phyloP scores from a whole-genome alignment of 2,797 vertebrate species.

The Sibirionetta formosa region DNA sequence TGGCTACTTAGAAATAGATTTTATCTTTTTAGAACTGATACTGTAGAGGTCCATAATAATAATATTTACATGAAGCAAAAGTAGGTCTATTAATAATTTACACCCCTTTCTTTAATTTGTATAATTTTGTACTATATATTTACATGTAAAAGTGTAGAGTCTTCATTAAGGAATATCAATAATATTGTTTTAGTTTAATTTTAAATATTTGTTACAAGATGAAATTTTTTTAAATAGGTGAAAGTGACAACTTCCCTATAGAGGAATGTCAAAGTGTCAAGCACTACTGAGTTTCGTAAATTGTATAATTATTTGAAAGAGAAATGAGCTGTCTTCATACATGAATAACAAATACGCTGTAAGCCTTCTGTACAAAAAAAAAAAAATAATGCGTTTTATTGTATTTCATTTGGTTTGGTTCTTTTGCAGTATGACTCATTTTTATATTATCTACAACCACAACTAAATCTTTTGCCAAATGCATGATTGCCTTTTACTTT shows the following conservation, averaged over 20 bases:
- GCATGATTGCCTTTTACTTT: slow-evolving; percentile 92
- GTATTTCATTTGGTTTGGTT: slow-evolving; percentile 71
- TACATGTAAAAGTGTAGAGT: slow-evolving; percentile 84
- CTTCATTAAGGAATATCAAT: slow-evolving; percentile 83
- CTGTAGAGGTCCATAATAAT: slow-evolving; percentile 84
- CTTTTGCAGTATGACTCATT: slow-evolving; percentile 79
- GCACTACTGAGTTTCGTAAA: slow-evolving; percentile 76
- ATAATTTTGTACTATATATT: slow-evolving; percentile 88
- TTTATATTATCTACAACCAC: slow-evolving; percentile 85
- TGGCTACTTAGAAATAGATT: slow-evolving; percentile 88
- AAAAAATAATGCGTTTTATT: slow-evolving; percentile 38
- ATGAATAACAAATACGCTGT: slow-evolving; percentile 70
- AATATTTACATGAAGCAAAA: slow-evolving; percentile 85
- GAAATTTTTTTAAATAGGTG: slow-evolving; percentile 82
- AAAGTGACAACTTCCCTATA: slow-evolving; percentile 76
- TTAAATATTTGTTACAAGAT: slow-evolving; percentile 86
- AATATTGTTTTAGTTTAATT: slow-evolving; percentile 82
- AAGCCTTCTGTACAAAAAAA: slow-evolving; percentile 78
- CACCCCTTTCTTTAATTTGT: slow-evolving; percentile 83
- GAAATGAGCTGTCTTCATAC: slow-evolving; percentile 74
- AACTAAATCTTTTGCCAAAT: slow-evolving; percentile 90
- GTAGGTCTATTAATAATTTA: slow-evolving; percentile 83
- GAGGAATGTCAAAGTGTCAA: slow-evolving; percentile 77
- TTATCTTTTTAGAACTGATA: slow-evolving; percentile 88
- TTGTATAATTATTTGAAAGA: slow-evolving; percentile 79